Percentiles rank a stretch among this genome's conserved stretches.
Evolutionary conservation across 1,140 invertebrate genomes (phyloP).

Genomic region (Psix sp.): DNA sequence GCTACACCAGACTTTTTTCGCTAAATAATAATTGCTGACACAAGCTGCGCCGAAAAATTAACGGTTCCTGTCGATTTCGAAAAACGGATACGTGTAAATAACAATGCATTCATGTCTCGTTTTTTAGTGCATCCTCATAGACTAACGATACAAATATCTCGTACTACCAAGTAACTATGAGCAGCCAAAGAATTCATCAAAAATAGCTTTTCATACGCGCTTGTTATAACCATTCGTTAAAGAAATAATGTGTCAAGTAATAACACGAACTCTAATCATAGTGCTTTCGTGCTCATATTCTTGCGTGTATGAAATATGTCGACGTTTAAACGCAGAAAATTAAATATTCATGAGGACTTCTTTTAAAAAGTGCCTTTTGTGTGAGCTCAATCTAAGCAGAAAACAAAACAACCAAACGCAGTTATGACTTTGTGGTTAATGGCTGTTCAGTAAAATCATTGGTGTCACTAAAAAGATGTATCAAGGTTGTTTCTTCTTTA

Average conservation of each 20-base stretch:
- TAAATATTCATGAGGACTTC: too few species aligned
- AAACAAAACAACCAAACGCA: too few species aligned
- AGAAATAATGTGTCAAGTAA: slow-evolving; percentile 43
- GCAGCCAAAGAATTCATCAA: slow-evolving; percentile 16
- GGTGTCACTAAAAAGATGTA: too few species aligned
- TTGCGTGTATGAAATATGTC: too few species aligned
- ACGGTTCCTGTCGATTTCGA: slow-evolving; percentile 52
- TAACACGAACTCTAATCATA: slow-evolving; percentile 38
- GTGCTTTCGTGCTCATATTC: slow-evolving; percentile 15
- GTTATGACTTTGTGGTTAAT: too few species aligned
- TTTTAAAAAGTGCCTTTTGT: too few species aligned
- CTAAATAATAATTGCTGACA: slow-evolving; percentile 37
- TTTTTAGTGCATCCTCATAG: slow-evolving; percentile 27
- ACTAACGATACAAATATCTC: slow-evolving; percentile 34
- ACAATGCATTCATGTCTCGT: slow-evolving; percentile 15
- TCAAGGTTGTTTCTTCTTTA: too few species aligned
- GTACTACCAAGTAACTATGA: slow-evolving; percentile 13
- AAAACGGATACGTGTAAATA: slow-evolving; percentile 40
- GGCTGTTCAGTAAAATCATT: too few species aligned
- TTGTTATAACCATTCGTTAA: slow-evolving; percentile 30
- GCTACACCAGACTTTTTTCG: slow-evolving; percentile 22
- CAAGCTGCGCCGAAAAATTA: slow-evolving; percentile 42
- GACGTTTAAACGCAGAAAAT: too few species aligned
- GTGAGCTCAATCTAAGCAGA: too few species aligned
- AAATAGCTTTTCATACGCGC: slow-evolving; percentile 9